A percentile compares a stretch with the other conserved stretches of the same genome.
phyloP scores from a whole-genome alignment of 2,113 vertebrate species.

The Macquaria australasica region DNA sequence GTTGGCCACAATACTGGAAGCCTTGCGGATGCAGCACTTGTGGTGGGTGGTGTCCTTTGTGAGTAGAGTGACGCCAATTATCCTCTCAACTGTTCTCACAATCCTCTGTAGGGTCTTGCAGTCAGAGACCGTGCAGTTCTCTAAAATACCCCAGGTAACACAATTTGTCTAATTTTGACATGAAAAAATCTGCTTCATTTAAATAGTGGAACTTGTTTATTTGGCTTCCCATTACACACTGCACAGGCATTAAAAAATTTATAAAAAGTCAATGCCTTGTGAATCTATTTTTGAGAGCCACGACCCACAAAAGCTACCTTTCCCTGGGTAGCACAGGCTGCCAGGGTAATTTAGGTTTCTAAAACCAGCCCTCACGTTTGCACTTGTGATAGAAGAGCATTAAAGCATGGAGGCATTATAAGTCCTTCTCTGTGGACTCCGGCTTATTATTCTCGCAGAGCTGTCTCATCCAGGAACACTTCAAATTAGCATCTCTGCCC shows the following conservation, averaged over 20 bases:
- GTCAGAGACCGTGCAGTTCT: too few relatives aligned
- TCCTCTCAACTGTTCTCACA: too few relatives aligned
- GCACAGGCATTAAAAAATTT: conserved; percentile 52
- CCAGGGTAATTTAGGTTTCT: conserved; percentile 58
- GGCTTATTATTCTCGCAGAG: conserved; percentile 65
- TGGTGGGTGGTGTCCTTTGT: too few relatives aligned
- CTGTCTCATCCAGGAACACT: conserved; percentile 76
- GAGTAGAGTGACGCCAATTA: too few relatives aligned
- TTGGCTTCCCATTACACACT: conserved; percentile 27
- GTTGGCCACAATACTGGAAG: too few relatives aligned
- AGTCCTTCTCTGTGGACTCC: conserved; percentile 63
- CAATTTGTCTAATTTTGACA: background rate
- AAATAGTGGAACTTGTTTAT: conserved; percentile 39
- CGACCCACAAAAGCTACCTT: conserved; percentile 55
- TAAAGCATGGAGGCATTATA: conserved; percentile 64
- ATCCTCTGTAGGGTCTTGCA: too few relatives aligned
- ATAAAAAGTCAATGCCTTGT: conserved; percentile 38
- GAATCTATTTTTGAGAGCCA: conserved; percentile 57
- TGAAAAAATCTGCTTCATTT: conserved; percentile 5
- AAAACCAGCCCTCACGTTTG: conserved; percentile 68
- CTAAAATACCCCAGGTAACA: background rate
- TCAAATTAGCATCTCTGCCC: conserved; percentile 78
- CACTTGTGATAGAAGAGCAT: conserved; percentile 56
- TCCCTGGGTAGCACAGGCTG: conserved; percentile 45
- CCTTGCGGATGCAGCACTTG: too few relatives aligned